phyloP scores from a whole-genome alignment of 92 coral and sea anemone genomes.

The Micromussa lordhowensis region DNA sequence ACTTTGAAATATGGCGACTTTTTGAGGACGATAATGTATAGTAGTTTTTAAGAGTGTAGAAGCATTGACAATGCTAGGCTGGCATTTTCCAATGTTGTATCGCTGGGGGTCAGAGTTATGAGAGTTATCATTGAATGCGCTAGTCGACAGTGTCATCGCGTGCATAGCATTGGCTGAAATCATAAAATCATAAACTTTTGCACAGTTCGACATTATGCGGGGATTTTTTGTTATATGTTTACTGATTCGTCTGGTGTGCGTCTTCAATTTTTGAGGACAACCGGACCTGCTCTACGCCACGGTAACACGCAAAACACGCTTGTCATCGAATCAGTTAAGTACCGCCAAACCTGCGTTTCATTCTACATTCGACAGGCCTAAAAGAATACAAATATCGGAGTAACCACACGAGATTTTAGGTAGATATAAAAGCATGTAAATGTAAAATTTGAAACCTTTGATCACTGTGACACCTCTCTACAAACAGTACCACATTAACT shows the following conservation, averaged over 20 bases:
- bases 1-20: not conserved
- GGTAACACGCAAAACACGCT: not conserved
- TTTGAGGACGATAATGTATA: not conserved
- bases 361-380: not conserved
- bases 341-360: not conserved
- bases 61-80: not conserved
- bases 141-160: not conserved
- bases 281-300: not conserved
- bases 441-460: not conserved
- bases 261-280: not conserved
- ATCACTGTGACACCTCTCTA: not conserved
- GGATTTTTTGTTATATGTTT: no score
- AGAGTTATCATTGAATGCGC: not conserved
- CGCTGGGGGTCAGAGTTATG: not conserved
- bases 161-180: not conserved
- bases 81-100: not conserved
- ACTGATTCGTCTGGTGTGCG: no score
- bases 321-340: not conserved
- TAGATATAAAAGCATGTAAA: not conserved
- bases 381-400: not conserved
- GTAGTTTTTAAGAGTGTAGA: not conserved
- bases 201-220: not conserved
- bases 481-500: conserved; percentile 13
- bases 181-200: not conserved
- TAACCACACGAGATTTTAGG: not conserved